These are phyloP conservation scores for Trichacis sp. DNA, from an alignment of 2,888 invertebrate species.

Conservation along the genomic window DNA sequence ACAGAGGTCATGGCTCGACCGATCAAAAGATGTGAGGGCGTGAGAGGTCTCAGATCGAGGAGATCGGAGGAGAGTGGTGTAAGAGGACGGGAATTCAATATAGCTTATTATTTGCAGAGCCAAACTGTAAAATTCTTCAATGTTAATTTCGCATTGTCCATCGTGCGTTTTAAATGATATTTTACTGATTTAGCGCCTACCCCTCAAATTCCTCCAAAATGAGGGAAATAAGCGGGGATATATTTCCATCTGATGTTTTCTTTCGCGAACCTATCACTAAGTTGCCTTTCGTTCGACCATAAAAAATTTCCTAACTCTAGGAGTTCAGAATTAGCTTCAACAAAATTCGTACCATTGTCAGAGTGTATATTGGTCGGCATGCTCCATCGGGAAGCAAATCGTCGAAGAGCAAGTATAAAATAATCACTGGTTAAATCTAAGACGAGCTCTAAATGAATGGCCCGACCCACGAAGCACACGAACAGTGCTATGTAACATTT, in stretches of 20 bases:
- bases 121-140: constrained; percentile 40
- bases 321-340: constrained; percentile 17
- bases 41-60: constrained; percentile 36
- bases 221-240: too few relatives aligned
- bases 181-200: too few relatives aligned
- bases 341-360: constrained; percentile 23
- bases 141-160: too few relatives aligned
- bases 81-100: constrained; percentile 38
- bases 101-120: constrained; percentile 40
- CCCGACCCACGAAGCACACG: too few relatives aligned
- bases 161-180: constrained; percentile 44
- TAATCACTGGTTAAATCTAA: constrained; percentile 8
- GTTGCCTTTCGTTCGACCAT: neutral
- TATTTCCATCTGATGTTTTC: constrained; percentile 24
- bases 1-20: neutral
- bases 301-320: too few relatives aligned
- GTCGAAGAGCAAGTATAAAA: constrained; percentile 12
- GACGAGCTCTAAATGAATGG: constrained; percentile 20
- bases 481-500: too few relatives aligned
- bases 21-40: constrained; percentile 52
- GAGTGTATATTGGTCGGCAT: constrained; percentile 18
- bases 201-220: constrained; percentile 44
- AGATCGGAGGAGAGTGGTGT: too few relatives aligned
- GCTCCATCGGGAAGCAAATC: constrained; percentile 15
- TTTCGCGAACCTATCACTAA: neutral